phyloP scores from a whole-genome alignment of 1,140 invertebrate genomes.

The Popillia japonica region DNA sequence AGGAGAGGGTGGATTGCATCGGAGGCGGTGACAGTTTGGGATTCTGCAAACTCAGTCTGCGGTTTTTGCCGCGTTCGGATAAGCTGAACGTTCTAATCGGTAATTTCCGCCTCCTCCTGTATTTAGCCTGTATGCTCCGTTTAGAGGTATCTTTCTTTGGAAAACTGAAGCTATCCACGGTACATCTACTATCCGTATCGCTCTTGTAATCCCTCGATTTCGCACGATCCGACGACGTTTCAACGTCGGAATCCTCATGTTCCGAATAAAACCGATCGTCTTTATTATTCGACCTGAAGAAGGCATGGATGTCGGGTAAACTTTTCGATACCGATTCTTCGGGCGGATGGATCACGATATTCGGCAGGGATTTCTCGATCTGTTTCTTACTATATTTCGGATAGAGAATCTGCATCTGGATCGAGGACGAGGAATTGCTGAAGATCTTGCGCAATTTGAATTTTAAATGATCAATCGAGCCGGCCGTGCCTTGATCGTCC shows the following conservation, averaged over 20 bases:
- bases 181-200: neutral
- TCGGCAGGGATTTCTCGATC: neutral
- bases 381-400: slow-evolving; percentile 14
- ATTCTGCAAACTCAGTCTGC: neutral
- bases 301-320: slow-evolving; percentile 30
- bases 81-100: slow-evolving; percentile 10
- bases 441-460: slow-evolving; percentile 15
- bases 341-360: slow-evolving; percentile 3
- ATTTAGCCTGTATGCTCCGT: neutral
- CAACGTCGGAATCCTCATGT: slow-evolving; percentile 21
- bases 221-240: neutral
- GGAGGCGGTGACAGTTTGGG: neutral
- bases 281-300: neutral
- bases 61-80: neutral
- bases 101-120: neutral
- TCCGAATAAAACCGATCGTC: neutral
- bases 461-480: slow-evolving; percentile 16
- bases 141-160: neutral
- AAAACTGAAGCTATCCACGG: neutral
- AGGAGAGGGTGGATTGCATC: neutral
- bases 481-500: neutral
- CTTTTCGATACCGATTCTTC: slow-evolving; percentile 10
- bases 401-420: slow-evolving; percentile 9
- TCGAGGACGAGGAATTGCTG: neutral
- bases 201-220: slow-evolving; percentile 22